A percentile compares a stretch with the other conserved stretches of the same genome.
phyloP scores from a whole-genome alignment of 2,113 vertebrate species.

The Kobus ellipsiprymnus region DNA sequence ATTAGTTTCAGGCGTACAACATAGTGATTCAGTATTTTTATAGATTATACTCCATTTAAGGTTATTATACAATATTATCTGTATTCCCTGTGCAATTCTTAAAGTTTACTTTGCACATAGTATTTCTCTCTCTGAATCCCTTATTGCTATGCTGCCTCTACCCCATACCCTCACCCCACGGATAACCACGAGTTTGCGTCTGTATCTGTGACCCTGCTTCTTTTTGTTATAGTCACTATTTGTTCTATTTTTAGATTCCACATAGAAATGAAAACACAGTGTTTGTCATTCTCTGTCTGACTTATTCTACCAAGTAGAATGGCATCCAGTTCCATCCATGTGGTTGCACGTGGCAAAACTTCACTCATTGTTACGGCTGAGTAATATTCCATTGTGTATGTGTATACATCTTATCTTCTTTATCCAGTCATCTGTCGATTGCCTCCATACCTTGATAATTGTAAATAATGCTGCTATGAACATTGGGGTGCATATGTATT shows the following conservation, averaged over 20 bases:
- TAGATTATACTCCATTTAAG: background rate
- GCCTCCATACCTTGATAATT: background rate
- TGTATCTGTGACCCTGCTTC: background rate
- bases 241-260: background rate
- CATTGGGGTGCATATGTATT: background rate
- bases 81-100: background rate
- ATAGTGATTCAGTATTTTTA: background rate
- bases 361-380: background rate
- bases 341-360: background rate
- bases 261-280: background rate
- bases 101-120: background rate
- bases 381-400: background rate
- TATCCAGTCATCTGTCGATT: background rate
- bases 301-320: background rate
- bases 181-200: background rate
- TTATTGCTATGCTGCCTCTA: background rate
- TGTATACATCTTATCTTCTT: background rate
- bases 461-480: background rate
- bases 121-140: background rate
- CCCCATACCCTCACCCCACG: background rate
- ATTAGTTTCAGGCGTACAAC: background rate
- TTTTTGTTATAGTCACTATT: background rate
- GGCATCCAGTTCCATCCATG: background rate
- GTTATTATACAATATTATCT: background rate
- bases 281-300: background rate